Base-by-base conservation (phyloP, 2,113 vertebrate species). In the Pimephales promelas region DNA sequence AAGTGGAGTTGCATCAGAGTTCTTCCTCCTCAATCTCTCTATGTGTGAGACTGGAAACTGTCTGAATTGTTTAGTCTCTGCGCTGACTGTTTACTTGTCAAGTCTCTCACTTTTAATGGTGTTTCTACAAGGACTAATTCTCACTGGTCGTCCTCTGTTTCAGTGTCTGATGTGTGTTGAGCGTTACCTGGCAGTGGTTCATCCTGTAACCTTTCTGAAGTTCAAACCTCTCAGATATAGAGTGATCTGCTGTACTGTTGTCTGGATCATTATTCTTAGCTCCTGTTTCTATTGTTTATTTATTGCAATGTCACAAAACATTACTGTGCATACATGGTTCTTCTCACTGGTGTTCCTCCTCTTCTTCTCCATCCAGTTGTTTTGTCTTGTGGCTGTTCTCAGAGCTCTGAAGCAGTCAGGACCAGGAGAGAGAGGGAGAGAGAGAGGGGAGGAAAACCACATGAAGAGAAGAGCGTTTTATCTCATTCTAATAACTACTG, bases 251-350 rank as follows among this genome's bases (percentile, higher is more conserved):
- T 54, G 52, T 18, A 20, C 18, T 54, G 18, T 0, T 0, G 18
- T 0, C 2, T 54, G 52, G 52, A 54, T 20, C 2, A 20, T 3
- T 1, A 54, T 1, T 20, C 6, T 54, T 54, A 6, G 5, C 2
- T 54, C 52, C 6, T 54, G 18, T 20, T 18, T 75, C 47, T 49
- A 5, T 13, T 2, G 49, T 13, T 5, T 54, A 47, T 75, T 26
- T 75, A 28, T 6, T 54, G 10, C 28, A 20, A 20, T 31, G 4
- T 52, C 49, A 18, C 5, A 52, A 5, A 5, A 52, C 16, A 52
- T 18, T 18, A 2, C 54, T 31, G 26, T 3, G 5, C 0, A 28
- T 4, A 4, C 1, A 1, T n/a, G 10, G 4, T 34, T 3, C 3
- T 54, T 54, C 2, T 20, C 18, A 8, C 52, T 54, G 52, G 18